A percentile compares a stretch with the other conserved stretches of the same genome.
These are phyloP conservation scores for Tetropium fuscum DNA, from an alignment of 2,888 invertebrate genomes.

Conservation along the genomic window DNA sequence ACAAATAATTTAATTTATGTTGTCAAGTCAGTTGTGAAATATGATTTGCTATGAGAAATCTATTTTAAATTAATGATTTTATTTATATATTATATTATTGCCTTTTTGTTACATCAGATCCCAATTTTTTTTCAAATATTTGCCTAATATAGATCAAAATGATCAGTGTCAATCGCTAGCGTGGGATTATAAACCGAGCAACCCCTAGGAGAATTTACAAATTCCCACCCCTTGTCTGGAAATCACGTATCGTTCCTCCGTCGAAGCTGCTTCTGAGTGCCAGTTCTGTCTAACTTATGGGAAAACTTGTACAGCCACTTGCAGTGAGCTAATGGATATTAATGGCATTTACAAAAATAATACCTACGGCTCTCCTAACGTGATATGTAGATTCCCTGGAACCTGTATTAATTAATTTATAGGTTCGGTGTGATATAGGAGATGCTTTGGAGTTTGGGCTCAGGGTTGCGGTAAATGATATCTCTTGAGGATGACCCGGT, in stretches of 20 bases:
- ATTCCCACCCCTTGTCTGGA: slow-evolving; percentile 26
- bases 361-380: slow-evolving; percentile 23
- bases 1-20: too few relatives aligned
- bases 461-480: background rate
- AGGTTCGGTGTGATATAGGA: slow-evolving; percentile 7
- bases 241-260: slow-evolving; percentile 30
- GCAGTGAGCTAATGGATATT: slow-evolving; percentile 49
- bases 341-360: slow-evolving; percentile 46
- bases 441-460: background rate
- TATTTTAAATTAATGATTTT: too few relatives aligned
- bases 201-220: slow-evolving; percentile 15
- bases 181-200: too few relatives aligned
- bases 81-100: too few relatives aligned
- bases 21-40: too few relatives aligned
- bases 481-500: background rate
- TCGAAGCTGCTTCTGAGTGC: slow-evolving; percentile 43
- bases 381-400: slow-evolving; percentile 27
- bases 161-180: too few relatives aligned
- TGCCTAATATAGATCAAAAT: too few relatives aligned
- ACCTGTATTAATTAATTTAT: slow-evolving; percentile 26
- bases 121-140: too few relatives aligned
- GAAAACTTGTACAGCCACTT: slow-evolving; percentile 49
- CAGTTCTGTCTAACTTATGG: slow-evolving; percentile 42
- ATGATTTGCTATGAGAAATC: too few relatives aligned
- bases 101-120: too few relatives aligned